phyloP scores from a whole-genome alignment of 2,888 invertebrate species.

The Diplazon laetatorius region DNA sequence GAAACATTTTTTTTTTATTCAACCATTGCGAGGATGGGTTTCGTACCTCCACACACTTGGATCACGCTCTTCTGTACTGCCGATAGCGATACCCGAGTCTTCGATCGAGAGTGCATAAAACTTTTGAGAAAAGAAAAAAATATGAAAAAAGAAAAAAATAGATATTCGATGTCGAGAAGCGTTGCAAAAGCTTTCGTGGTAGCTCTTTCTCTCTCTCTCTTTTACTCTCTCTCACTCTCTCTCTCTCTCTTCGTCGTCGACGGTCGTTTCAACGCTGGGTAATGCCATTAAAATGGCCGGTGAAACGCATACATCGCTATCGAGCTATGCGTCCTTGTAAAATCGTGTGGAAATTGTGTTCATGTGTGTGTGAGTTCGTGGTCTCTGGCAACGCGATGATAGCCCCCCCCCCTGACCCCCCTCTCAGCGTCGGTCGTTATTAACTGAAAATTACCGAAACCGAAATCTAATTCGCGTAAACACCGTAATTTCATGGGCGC shows the following conservation, averaged over 20 bases:
- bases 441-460: slow-evolving; percentile 81
- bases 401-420: slow-evolving; percentile 58
- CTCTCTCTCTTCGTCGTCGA: too few species aligned
- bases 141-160: too few species aligned
- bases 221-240: too few species aligned
- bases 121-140: too few species aligned
- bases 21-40: slow-evolving; percentile 18
- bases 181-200: slow-evolving; percentile 64
- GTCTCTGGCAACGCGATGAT: slow-evolving; percentile 40
- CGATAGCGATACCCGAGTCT: slow-evolving; percentile 16
- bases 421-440: slow-evolving; percentile 77
- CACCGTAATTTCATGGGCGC: slow-evolving; percentile 76
- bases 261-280: slow-evolving; percentile 70
- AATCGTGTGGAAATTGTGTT: not conserved
- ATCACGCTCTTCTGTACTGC: slow-evolving; percentile 2
- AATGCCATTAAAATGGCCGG: slow-evolving; percentile 75
- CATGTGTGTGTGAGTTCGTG: slow-evolving; percentile 57
- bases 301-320: slow-evolving; percentile 50
- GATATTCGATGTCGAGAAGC: slow-evolving; percentile 9
- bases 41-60: not conserved
- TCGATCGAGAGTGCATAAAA: slow-evolving; percentile 49
- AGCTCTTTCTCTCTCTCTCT: too few species aligned
- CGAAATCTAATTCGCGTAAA: slow-evolving; percentile 81
- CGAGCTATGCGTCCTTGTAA: slow-evolving; percentile 69
- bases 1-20: too few species aligned